Base-by-base conservation (phyloP, 2,113 vertebrate species). In the Chloroceryle aenea region DNA sequence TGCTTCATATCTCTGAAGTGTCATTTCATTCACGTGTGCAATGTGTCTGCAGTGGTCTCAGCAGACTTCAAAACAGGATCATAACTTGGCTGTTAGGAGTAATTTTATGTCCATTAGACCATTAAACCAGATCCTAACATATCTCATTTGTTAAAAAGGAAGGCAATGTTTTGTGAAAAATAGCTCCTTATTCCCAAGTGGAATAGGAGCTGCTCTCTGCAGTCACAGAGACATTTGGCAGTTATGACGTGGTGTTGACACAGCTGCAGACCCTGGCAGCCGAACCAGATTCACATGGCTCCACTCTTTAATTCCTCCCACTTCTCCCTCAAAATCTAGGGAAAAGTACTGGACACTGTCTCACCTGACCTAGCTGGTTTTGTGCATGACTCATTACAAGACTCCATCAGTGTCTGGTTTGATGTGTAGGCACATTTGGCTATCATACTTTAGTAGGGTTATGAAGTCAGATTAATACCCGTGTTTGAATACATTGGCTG, bases 181-280 rank as follows among this genome's bases (percentile, higher is more conserved):
- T 86, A 91, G 32, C 36, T 83, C 40, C 68, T 89, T 77, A 83
- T 93, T 96, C 90, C 92, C 92, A 81, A 38, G 40, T 55, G 93
- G 78, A 71, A 26, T 47, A 74, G 59, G 36, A 90, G 34, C 61
- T 75, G 59, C 38, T 93, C 64, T 82, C 63, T 36, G 61, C 67
- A 84, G 79, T 55, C 63, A 83, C 84, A 71, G 68, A 94, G 85
- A 74, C 29, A 56, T 95, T 96, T 63, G 50, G 79, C 48, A 81
- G 64, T 53, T 64, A 47, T 1, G 1, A 79, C 2, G 8, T 26
- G 25, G 48, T 91, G 85, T 92, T 97, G 95, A 96, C 83, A 96
- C 93, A 97, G 96, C 96, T 97, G 96, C 93, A 93, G 76, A 10
- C 47, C n/a, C 56, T 78, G 56, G 68, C 30, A 90, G 25, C 38